phyloP scores from a whole-genome alignment of 64 coral and sea anemone species.

The Montipora sp. region DNA sequence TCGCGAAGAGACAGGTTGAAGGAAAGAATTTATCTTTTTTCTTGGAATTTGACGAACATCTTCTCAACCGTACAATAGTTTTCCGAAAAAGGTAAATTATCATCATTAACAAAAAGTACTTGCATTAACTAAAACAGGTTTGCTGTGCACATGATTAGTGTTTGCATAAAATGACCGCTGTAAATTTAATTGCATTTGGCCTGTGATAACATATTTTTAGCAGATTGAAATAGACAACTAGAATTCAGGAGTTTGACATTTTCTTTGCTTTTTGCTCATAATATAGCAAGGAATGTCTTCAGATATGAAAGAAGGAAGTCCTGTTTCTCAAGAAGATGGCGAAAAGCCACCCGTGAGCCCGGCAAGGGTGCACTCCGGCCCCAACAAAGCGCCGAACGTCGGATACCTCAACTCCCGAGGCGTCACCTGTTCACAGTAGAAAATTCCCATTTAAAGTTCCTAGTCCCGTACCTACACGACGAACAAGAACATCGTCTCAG shows the following conservation, averaged over 20 bases:
- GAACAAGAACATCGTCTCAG: conserved; percentile 96
- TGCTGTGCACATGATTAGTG: neutral
- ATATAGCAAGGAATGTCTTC: conserved; percentile 44
- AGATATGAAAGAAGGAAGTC: conserved; percentile 4
- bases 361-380: neutral
- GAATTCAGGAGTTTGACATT: neutral
- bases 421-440: conserved; percentile 53
- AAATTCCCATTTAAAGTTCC: conserved; percentile 76
- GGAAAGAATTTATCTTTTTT: neutral
- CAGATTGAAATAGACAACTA: neutral
- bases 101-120: neutral
- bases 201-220: neutral
- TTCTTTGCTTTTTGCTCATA: neutral
- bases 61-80: too few species aligned
- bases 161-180: neutral
- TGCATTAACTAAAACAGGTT: neutral
- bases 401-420: conserved; percentile 11
- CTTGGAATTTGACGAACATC: neutral
- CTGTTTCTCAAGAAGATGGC: neutral
- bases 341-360: neutral
- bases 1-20: neutral
- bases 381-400: neutral
- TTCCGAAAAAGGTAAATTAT: neutral
- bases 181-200: too few species aligned
- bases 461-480: conserved; percentile 87